phyloP scores from a whole-genome alignment of 2,888 invertebrate genomes.

The Tuberolachnus salignus region DNA sequence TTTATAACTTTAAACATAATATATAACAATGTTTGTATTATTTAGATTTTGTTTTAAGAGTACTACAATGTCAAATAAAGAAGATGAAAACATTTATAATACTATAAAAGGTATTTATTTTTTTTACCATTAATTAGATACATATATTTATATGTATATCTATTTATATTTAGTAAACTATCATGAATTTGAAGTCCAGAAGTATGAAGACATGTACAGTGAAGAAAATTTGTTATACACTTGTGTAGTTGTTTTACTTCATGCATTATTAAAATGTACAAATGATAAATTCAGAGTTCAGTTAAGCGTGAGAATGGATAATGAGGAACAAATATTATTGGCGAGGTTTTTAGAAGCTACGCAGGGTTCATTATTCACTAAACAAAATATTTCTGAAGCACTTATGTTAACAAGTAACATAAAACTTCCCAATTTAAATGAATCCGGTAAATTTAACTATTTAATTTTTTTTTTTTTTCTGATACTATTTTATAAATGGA shows the following conservation, averaged over 20 bases:
- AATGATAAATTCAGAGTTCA: constrained; percentile 39
- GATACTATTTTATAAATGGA: background rate
- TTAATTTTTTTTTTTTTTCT: no score
- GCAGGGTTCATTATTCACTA: constrained; percentile 21
- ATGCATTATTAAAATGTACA: constrained; percentile 46
- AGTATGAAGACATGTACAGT: background rate
- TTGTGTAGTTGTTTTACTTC: constrained; percentile 38
- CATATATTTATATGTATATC: background rate
- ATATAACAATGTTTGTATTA: background rate
- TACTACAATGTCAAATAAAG: background rate
- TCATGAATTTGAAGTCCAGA: constrained; percentile 44
- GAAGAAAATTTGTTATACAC: constrained; percentile 36
- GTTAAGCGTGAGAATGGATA: constrained; percentile 35
- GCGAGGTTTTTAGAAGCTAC: constrained; percentile 41
- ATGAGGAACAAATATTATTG: constrained; percentile 38
- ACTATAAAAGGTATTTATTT: constrained; percentile 42
- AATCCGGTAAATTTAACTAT: constrained; percentile 38
- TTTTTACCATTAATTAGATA: background rate
- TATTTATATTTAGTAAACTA: constrained; percentile 29
- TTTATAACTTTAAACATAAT: background rate
- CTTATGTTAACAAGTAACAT: background rate
- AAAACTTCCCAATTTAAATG: background rate
- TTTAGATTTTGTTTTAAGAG: constrained; percentile 45
- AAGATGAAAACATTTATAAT: constrained; percentile 39
- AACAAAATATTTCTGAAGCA: constrained; percentile 49